Conservation (phyloP, 2,888 invertebrate genomes). For the Pecten maximus region DNA sequence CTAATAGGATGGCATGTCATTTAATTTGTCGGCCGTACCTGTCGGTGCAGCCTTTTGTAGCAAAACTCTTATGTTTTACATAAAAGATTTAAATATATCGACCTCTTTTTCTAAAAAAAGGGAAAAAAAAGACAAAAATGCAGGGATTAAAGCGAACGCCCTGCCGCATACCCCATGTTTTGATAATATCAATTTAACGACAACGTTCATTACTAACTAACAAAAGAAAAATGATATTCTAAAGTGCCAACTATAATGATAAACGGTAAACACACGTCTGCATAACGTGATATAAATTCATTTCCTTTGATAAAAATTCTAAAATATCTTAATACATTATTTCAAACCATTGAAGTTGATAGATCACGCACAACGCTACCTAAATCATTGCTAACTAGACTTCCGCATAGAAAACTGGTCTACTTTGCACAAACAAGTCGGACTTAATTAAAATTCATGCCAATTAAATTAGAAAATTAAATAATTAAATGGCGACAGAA, state of each 20-base stretch:
- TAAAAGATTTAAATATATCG: conserved; percentile 6
- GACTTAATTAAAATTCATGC: background rate
- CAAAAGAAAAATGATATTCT: background rate
- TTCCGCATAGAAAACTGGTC: background rate
- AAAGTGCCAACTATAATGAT: background rate
- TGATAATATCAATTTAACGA: conserved; percentile 13
- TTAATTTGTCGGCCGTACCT: background rate
- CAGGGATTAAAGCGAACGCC: background rate
- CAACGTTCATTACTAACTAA: background rate
- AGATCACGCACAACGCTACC: background rate
- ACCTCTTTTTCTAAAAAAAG: background rate
- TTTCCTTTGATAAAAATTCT: conserved; percentile 1
- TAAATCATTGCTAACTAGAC: conserved; percentile 14
- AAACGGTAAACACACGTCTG: background rate
- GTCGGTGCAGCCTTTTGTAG: background rate
- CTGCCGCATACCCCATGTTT: background rate
- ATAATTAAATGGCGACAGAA: conserved; percentile 11
- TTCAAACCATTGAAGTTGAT: background rate
- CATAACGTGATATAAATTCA: background rate
- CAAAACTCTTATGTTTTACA: background rate
- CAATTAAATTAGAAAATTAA: conserved; percentile 10
- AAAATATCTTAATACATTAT: conserved; percentile 16
- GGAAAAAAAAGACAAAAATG: background rate
- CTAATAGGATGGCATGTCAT: background rate
- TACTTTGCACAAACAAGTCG: background rate